Base-by-base conservation (phyloP, 2,888 invertebrate genomes). In the Hymenopus coronatus region DNA sequence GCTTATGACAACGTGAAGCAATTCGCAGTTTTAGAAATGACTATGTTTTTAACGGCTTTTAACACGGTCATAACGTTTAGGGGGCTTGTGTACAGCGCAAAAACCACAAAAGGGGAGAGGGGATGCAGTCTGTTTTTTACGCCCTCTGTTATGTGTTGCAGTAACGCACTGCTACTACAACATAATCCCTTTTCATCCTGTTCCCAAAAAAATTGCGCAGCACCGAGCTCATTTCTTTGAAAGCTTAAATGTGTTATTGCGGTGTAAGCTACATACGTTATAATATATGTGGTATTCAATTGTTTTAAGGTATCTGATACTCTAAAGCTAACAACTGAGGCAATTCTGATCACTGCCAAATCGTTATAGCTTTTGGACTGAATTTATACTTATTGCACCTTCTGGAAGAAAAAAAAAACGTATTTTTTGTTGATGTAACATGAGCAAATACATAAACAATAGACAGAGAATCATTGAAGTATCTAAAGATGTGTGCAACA, bases 21-120 rank as follows among this genome's bases (percentile, higher is more conserved):
- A 46, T 46, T 85, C 54, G 54, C 27, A n/a, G 85, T 85, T 70
- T 70, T 70, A 70, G 54, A 70, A 70, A 70, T 70, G 54, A 70
- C 54, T 70, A 70, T 70, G 54, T 70, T 70, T 70, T 84, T 84
- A 84, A 84, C 84, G 30, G 84, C 84, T 84, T 84, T 84, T 85
- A 85, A 46, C 46, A 46, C 46, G 54, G 12, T 27, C 46, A 27
- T 85, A 40, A 85, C 46, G 54, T 85, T 27, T 27, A 46, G n/a
- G 54, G 9, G 54, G 54, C 20, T 70, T 70, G 54, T 70, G 54
- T 20, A 70, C 54, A 70, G 54, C 54, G 54, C 54, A 70, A 70
- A 70, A 70, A 70, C 54, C 54, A 70, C 54, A 70, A 70, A 70
- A 70, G 54, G 15, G 54, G 54, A 20, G 54, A 70, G 54, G 54